Base-by-base conservation (phyloP, 2,797 vertebrate species). In the Esox lucius region DNA sequence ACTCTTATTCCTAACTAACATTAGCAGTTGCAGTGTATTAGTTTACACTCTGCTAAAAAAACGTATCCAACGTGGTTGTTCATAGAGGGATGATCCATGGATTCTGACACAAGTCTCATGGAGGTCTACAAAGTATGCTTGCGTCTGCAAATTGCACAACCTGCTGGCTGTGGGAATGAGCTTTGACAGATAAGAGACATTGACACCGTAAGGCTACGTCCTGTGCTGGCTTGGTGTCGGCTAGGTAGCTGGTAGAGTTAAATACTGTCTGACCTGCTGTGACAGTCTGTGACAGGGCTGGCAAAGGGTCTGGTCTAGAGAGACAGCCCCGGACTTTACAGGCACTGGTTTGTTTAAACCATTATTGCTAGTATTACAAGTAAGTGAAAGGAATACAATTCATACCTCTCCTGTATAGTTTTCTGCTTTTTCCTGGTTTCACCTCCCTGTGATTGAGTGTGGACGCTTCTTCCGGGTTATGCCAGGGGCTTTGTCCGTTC, bases 101-200 rank as follows among this genome's bases (percentile, higher is more conserved):
- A 59, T 24, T 11, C 9, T 59, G n/a, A 24, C 22, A 15, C 48
- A 59, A 3, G 22, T 24, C 56, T 59, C 22, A 59, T 59, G n/a
- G 17, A 61, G 56, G n/a, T 22, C 56, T 59, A 24, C n/a, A 11
- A 24, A 2, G n/a, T 9, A 22, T 59, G 56, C 56, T 24, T 61
- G 22, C 42, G 1, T 26, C 9, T 61, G 22, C 56, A 22, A 61
- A 26, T 22, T 31, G 26, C 62, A 65, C 28, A 33, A 59, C 56
- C 56, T 17, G 51, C 35, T 22, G 28, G 16, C 70, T 31, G 19
- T 0, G 17, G 16, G 59, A 71, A 33, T 13, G 24, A 16, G 68
- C 73, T 53, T 78, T 77, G 71, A 70, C 68, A 68, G 71, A 68
- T 80, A 62, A 16, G 53, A 61, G 56, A 61, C 22, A 24, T 22